phyloP scores from a whole-genome alignment of 2,888 invertebrate species.

The Brassicogethes aeneus region DNA sequence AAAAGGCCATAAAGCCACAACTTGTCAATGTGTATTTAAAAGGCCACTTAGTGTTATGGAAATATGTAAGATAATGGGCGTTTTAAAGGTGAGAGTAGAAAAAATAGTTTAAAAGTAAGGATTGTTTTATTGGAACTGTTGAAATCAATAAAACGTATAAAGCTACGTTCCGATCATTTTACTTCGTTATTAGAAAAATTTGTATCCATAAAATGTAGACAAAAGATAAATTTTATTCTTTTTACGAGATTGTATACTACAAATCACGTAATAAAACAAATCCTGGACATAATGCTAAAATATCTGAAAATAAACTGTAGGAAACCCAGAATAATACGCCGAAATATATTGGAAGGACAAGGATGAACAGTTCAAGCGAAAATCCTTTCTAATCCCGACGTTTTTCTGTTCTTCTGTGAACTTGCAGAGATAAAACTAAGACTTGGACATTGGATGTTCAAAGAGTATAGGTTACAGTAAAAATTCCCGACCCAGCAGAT shows the following conservation, averaged over 20 bases:
- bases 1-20: too few species aligned
- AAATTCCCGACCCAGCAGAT: not conserved
- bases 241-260: not conserved
- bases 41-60: too few species aligned
- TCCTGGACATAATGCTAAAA: slow-evolving; percentile 1
- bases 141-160: too few species aligned
- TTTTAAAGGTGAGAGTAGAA: too few species aligned
- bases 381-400: slow-evolving; percentile 25
- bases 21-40: too few species aligned
- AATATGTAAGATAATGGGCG: too few species aligned
- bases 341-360: slow-evolving; percentile 16
- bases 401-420: slow-evolving; percentile 26
- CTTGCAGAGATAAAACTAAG: slow-evolving; percentile 23
- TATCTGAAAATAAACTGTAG: not conserved
- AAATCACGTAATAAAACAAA: not conserved
- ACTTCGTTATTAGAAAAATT: too few species aligned
- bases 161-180: too few species aligned
- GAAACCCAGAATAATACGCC: not conserved
- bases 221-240: not conserved
- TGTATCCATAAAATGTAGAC: not conserved
- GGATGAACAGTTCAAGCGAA: slow-evolving; percentile 22
- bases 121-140: too few species aligned
- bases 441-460: slow-evolving; percentile 14
- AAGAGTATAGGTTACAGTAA: not conserved
- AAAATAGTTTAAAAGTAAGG: too few species aligned